Evolutionary conservation across 2,888 invertebrate genomes (phyloP), one percentile per base, ranked within the genome.

Genomic region (Sturmia bella): DNA sequence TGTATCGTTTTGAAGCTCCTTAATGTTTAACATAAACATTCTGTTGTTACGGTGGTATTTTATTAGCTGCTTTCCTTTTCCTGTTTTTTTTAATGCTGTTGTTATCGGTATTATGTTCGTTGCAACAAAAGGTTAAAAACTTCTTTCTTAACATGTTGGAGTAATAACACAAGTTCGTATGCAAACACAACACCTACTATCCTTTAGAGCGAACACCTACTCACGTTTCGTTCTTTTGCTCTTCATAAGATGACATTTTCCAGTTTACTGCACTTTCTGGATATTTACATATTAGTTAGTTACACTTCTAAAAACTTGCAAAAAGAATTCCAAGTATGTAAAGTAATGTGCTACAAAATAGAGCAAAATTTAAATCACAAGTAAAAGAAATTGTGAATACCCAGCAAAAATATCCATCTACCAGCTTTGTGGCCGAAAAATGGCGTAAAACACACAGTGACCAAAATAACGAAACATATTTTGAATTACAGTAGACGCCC

Each of bases 121-220:
- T 50, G 57, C 69, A 52, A 52, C 69, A 52, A 82, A 82, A 82
- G 81, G 77, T 82, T 74, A 74, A 64, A 74, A 73, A 63, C 73
- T 63, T 73, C 15, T 63, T 32, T 27, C 32, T 32, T 32, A 32
- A 24, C 56, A 13, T 52, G 15, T 52, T 61, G 61, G 39, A 59
- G 12, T 43, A 63, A 45, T 52, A 64, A 63, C 19, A 48, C 9
- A 19, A 50, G 21, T 1, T 17, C 7, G 19, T 9, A 39, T 48
- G 61, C 54, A 54, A 57, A 74, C 64, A 27, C 57, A 27, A 70
- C 69, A 66, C 80, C 73, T 64, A 74, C 77, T 41, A 52, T 72
- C 61, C 66, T 69, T 72, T 57, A 37, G 17, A 63, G 45, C 52
- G 27, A 64, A 74, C 81, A 73, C 81, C 81, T 73, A 68, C 81